Conservation (phyloP, 64 coral and sea anemone genomes). For the Orbicella faveolata region DNA sequence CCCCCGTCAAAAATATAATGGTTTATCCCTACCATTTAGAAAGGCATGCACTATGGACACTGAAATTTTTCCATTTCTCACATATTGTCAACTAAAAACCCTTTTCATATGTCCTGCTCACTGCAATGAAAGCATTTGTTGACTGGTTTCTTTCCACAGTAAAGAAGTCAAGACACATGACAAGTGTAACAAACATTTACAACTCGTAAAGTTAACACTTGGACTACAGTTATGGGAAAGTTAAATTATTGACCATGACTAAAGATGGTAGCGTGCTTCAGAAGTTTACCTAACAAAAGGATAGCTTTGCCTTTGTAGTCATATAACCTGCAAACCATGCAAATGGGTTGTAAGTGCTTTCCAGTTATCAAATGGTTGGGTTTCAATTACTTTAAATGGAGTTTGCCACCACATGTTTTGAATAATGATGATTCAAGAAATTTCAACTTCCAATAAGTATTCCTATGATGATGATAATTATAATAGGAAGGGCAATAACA, state of each 20-base stretch:
- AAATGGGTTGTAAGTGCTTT: slow-evolving; percentile 11
- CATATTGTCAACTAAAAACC: background rate
- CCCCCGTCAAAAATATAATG: too few species aligned
- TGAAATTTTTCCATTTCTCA: background rate
- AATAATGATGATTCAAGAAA: background rate
- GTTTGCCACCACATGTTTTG: slow-evolving; percentile 41
- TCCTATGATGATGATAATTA: background rate
- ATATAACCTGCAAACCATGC: background rate
- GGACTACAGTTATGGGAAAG: background rate
- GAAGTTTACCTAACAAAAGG: background rate
- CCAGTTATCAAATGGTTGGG: slow-evolving; percentile 2
- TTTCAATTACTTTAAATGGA: slow-evolving; percentile 24
- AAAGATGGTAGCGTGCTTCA: background rate
- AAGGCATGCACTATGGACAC: background rate
- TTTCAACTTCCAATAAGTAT: slow-evolving; percentile 10
- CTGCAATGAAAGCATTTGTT: background rate
- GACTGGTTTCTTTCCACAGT: background rate
- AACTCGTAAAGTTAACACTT: background rate
- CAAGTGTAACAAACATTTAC: background rate
- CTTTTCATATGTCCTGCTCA: background rate
- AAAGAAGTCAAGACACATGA: background rate
- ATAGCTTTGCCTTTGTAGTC: background rate
- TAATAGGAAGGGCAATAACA: slow-evolving; percentile 11
- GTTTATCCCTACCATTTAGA: background rate
- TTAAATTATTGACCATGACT: slow-evolving; percentile 22